Evolutionary conservation across 1,140 invertebrate species (phyloP).

Genomic region (Phortica variegata): DNA sequence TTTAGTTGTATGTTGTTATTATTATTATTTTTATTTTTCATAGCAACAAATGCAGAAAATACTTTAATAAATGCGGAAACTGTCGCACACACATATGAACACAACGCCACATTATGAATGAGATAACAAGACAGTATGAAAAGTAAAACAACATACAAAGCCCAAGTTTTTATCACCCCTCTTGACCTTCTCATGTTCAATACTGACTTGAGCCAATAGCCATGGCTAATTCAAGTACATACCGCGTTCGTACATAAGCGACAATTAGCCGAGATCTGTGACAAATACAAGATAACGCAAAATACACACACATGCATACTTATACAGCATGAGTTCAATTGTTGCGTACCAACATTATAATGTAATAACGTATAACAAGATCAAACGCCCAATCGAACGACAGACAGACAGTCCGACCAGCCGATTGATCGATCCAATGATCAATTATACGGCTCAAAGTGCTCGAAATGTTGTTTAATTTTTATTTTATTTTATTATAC

Average conservation of each 20-base stretch:
- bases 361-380: too few relatives aligned
- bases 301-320: slow-evolving; percentile 4
- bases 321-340: too few relatives aligned
- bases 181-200: slow-evolving; percentile 33
- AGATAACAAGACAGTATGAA: neutral
- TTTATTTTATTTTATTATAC: too few relatives aligned
- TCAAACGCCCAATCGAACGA: too few relatives aligned
- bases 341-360: too few relatives aligned
- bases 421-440: too few relatives aligned
- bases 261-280: slow-evolving; percentile 46
- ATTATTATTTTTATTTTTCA: too few relatives aligned
- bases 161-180: too few relatives aligned
- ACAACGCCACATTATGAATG: neutral
- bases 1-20: too few relatives aligned
- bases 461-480: too few relatives aligned
- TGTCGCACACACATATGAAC: neutral
- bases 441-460: too few relatives aligned
- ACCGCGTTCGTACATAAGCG: slow-evolving; percentile 6
- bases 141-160: slow-evolving; percentile 12
- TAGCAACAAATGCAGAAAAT: slow-evolving; percentile 5
- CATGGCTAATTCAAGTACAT: slow-evolving; percentile 27
- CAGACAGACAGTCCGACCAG: too few relatives aligned
- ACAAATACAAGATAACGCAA: slow-evolving; percentile 29
- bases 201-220: neutral
- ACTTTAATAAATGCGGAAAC: slow-evolving; percentile 28